phyloP scores from a whole-genome alignment of 2,888 invertebrate species.

The Athrips mouffetella region DNA sequence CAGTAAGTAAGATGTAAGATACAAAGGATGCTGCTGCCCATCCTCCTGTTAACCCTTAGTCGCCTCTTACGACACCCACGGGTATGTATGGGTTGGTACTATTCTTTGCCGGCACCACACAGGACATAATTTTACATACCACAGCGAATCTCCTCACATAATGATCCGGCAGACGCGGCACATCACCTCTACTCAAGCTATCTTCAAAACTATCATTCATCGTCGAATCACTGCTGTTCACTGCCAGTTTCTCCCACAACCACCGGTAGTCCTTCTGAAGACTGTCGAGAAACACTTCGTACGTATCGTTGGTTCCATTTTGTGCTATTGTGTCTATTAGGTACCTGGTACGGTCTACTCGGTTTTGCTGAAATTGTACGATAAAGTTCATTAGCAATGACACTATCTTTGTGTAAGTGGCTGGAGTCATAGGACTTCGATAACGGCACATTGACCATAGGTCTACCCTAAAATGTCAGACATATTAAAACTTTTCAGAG shows the following conservation, averaged over 20 bases:
- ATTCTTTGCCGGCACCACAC: too few relatives aligned
- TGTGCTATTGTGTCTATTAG: conserved; percentile 60
- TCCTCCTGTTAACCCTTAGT: too few relatives aligned
- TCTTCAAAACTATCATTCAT: conserved; percentile 68
- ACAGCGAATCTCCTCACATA: conserved; percentile 69
- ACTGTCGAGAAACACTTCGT: conserved; percentile 74
- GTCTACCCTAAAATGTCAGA: too few relatives aligned
- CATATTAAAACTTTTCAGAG: too few relatives aligned
- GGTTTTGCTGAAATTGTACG: conserved; percentile 49
- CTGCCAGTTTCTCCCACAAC: conserved; percentile 72
- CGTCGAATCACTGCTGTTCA: conserved; percentile 46
- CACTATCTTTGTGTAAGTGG: too few relatives aligned
- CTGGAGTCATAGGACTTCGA: too few relatives aligned
- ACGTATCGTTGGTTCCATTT: conserved; percentile 64
- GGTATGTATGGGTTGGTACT: too few relatives aligned
- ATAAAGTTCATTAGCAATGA: too few relatives aligned
- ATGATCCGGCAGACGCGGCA: conserved; percentile 76
- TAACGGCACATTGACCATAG: too few relatives aligned
- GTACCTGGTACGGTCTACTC: conserved; percentile 53
- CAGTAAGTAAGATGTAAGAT: too few relatives aligned
- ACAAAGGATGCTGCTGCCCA: too few relatives aligned
- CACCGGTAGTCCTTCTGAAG: conserved; percentile 77
- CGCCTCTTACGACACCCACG: too few relatives aligned
- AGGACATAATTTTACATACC: conserved; percentile 60
- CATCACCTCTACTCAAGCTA: conserved; percentile 74